phyloP scores from a whole-genome alignment of 2,888 invertebrate species.

The Cactoblastis cactorum region DNA sequence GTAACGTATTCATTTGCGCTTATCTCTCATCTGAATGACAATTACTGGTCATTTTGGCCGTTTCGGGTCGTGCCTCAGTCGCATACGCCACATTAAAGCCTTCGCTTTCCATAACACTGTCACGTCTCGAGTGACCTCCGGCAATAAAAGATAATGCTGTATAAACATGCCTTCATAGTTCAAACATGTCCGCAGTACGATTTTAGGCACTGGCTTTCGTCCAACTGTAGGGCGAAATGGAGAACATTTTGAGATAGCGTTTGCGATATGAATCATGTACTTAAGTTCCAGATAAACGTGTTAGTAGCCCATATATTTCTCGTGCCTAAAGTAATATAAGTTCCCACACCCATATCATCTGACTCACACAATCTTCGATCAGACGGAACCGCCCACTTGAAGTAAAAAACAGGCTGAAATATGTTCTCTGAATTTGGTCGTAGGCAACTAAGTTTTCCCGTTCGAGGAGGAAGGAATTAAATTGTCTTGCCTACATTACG shows the following conservation, averaged over 20 bases:
- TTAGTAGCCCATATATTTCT: slow-evolving; percentile 40
- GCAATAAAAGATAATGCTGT: slow-evolving; percentile 50
- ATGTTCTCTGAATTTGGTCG: slow-evolving; percentile 47
- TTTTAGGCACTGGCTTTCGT: slow-evolving; percentile 64
- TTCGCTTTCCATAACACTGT: slow-evolving; percentile 38
- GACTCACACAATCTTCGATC: slow-evolving; percentile 63
- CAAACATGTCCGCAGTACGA: slow-evolving; percentile 55
- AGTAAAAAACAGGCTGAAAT: slow-evolving; percentile 53
- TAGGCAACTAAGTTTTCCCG: slow-evolving; percentile 37
- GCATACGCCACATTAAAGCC: slow-evolving; percentile 53
- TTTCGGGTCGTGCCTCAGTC: slow-evolving; percentile 44
- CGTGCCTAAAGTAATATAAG: slow-evolving; percentile 45
- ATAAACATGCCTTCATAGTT: slow-evolving; percentile 48
- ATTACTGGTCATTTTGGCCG: slow-evolving; percentile 61
- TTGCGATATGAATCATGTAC: slow-evolving; percentile 50
- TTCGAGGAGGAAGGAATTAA: slow-evolving; percentile 38
- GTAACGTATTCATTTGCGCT: slow-evolving; percentile 74
- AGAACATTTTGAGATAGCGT: slow-evolving; percentile 44
- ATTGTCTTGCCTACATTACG: slow-evolving; percentile 41
- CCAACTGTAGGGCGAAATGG: slow-evolving; percentile 52
- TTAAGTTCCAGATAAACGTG: slow-evolving; percentile 50
- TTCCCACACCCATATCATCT: slow-evolving; percentile 67
- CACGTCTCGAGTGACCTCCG: slow-evolving; percentile 45
- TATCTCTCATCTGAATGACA: slow-evolving; percentile 65
- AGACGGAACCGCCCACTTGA: slow-evolving; percentile 58